Percentiles rank a stretch among this genome's conserved stretches.
Evolutionary conservation across 2,797 vertebrate species (phyloP).

Genomic region (Neoniphon sammara): DNA sequence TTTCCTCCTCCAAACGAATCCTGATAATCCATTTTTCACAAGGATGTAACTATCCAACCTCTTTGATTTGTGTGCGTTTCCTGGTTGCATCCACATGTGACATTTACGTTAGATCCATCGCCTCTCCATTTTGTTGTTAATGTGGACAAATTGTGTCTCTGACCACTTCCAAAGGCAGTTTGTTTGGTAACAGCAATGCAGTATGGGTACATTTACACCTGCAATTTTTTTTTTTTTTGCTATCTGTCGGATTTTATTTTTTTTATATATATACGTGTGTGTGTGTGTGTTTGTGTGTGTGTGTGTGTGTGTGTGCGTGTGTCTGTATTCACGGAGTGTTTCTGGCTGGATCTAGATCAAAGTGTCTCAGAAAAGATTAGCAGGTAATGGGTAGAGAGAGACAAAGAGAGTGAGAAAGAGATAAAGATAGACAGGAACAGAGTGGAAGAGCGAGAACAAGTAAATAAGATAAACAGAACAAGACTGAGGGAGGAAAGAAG

Average conservation of each 20-base stretch:
- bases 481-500: neutral
- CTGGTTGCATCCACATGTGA: too few species aligned
- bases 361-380: neutral
- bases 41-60: neutral
- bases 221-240: too few species aligned
- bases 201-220: neutral
- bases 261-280: neutral
- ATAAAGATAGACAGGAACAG: neutral
- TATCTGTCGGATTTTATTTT: neutral
- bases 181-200: too few species aligned
- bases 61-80: neutral
- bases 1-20: neutral
- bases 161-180: neutral
- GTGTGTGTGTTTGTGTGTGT: neutral
- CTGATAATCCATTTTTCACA: neutral
- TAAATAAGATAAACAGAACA: neutral
- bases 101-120: too few species aligned
- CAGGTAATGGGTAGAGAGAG: constrained; percentile 21
- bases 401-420: neutral
- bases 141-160: neutral
- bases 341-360: neutral
- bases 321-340: constrained; percentile 2
- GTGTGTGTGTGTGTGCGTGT: constrained; percentile 10
- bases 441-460: neutral
- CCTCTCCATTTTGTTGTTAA: neutral